Evolutionary conservation across 1,140 invertebrate species (phyloP).

Genomic region (Diabrotica undecimpunctata): DNA sequence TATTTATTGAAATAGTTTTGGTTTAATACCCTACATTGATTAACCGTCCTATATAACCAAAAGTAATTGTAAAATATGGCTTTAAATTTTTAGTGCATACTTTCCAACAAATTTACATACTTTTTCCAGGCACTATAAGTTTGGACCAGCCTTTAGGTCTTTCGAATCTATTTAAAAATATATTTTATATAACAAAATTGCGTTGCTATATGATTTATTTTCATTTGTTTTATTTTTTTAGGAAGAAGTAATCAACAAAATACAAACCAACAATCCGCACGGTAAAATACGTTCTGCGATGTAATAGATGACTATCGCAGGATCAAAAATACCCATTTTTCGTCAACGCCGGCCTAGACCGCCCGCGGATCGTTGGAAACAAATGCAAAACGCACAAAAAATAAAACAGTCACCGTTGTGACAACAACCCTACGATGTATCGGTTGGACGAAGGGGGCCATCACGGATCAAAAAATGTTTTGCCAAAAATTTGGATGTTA

Average conservation of each 20-base stretch:
- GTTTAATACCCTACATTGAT: no score
- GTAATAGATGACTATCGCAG: constrained; percentile 55
- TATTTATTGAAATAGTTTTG: no score
- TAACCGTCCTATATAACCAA: no score
- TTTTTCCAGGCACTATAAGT: no score
- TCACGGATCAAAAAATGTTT: constrained; percentile 9
- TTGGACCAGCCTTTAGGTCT: no score
- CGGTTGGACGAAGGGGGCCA: neutral
- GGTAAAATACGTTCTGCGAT: constrained; percentile 64
- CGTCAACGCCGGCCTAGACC: constrained; percentile 6
- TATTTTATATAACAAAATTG: no score
- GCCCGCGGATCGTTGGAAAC: constrained; percentile 6
- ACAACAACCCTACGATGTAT: constrained; percentile 3
- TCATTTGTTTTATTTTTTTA: no score
- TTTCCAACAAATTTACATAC: no score
- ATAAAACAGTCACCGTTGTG: constrained; percentile 6
- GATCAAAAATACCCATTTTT: constrained; percentile 10
- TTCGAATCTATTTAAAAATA: no score
- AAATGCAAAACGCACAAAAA: neutral
- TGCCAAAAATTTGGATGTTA: constrained; percentile 11
- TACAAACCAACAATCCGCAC: constrained; percentile 66
- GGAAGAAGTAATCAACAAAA: constrained; percentile 88
- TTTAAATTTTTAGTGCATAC: no score
- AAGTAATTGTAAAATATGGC: no score
- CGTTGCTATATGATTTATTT: no score